phyloP scores from a whole-genome alignment of 2,888 invertebrate species.

The Agrotis exclamationis region DNA sequence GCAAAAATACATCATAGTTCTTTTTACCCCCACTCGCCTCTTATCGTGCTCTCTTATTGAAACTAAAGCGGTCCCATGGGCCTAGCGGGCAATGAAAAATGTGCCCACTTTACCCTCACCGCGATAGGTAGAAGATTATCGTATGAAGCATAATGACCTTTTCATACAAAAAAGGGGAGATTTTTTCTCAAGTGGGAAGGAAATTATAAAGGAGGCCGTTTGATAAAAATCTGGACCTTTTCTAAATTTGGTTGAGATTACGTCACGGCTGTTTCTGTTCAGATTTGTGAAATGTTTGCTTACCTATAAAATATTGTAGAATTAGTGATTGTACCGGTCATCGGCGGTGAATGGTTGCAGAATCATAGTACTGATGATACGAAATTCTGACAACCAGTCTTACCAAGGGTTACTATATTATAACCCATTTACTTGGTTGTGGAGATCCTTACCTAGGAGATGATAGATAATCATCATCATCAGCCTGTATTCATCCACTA shows the following conservation, averaged over 20 bases:
- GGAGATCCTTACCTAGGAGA: too few species aligned
- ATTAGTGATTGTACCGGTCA: too few species aligned
- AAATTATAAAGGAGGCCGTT: slow-evolving; percentile 34
- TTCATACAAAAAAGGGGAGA: slow-evolving; percentile 49
- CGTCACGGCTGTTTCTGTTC: background rate
- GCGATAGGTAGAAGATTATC: slow-evolving; percentile 74
- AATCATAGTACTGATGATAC: too few species aligned
- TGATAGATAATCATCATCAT: too few species aligned
- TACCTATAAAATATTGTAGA: too few species aligned
- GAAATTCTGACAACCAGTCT: too few species aligned
- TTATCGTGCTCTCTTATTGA: slow-evolving; percentile 82
- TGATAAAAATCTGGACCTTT: slow-evolving; percentile 16
- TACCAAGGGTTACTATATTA: too few species aligned
- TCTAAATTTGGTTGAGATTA: slow-evolving; percentile 2
- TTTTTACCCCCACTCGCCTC: slow-evolving; percentile 62
- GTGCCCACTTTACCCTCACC: slow-evolving; percentile 69
- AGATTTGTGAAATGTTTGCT: too few species aligned
- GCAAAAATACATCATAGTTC: slow-evolving; percentile 67
- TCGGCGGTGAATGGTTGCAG: too few species aligned
- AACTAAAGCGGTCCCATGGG: slow-evolving; percentile 81
- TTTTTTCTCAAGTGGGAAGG: slow-evolving; percentile 43
- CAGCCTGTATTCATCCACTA: too few species aligned
- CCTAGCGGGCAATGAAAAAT: slow-evolving; percentile 79
- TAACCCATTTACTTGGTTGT: too few species aligned
- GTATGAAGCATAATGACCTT: slow-evolving; percentile 67